A percentile compares a stretch with the other conserved stretches of the same genome.
phyloP scores from a whole-genome alignment of 1,140 invertebrate species.

The Anastrepha obliqua region DNA sequence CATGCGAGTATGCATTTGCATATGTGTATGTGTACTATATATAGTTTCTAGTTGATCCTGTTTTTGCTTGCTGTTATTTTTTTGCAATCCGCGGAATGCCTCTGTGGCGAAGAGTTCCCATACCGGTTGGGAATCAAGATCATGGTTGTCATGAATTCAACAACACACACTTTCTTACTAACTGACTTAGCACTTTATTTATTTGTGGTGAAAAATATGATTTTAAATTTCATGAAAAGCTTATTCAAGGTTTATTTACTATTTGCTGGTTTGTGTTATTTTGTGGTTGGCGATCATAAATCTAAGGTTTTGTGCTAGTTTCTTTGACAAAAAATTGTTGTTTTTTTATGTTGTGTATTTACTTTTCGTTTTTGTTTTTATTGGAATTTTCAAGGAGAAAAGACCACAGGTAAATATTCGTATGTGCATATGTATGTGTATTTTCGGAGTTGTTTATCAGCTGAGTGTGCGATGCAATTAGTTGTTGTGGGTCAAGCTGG shows the following conservation, averaged over 20 bases:
- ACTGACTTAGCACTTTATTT: not conserved
- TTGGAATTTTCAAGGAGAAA: not conserved
- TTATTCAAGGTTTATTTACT: not conserved
- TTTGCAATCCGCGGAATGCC: not conserved
- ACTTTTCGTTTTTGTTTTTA: not conserved
- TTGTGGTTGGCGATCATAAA: conserved; percentile 4
- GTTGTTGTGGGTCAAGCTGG: conserved; percentile 22
- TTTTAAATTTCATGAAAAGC: conserved; percentile 25
- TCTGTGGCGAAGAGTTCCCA: conserved; percentile 18
- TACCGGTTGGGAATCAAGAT: conserved; percentile 49
- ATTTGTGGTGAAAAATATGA: not conserved
- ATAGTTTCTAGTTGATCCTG: conserved; percentile 44
- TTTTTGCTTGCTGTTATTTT: not conserved
- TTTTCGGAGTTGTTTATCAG: not conserved
- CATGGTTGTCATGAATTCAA: conserved; percentile 32
- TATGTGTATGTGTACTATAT: not conserved
- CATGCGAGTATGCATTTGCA: not conserved
- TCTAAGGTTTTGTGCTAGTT: not conserved
- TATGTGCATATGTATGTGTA: no score
- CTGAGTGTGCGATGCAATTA: not conserved
- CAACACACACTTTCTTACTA: no score
- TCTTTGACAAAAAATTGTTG: not conserved
- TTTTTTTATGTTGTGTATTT: not conserved
- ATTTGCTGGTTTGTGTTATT: not conserved
- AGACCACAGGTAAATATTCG: not conserved